Evolutionary conservation across 2,888 invertebrate species (phyloP).

Genomic region (Eubasilissa splendida): DNA sequence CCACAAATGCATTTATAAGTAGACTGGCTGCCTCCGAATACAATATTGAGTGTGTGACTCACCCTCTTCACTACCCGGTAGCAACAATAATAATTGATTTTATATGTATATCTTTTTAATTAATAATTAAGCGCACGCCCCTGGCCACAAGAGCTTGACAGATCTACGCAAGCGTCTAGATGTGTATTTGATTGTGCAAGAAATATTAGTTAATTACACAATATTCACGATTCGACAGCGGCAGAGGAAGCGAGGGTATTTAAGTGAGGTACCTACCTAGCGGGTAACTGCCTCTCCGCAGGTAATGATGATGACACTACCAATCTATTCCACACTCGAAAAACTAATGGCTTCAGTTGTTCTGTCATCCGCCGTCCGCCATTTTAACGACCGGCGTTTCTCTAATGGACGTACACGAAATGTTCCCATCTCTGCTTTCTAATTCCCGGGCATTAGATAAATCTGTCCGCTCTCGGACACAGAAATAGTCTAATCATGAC

Average conservation of each 20-base stretch:
- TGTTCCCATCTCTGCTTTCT: constrained; percentile 37
- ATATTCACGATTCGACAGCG: background rate
- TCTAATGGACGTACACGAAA: constrained; percentile 6
- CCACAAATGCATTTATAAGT: too few relatives aligned
- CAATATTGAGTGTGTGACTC: too few relatives aligned
- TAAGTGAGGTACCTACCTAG: constrained; percentile 12
- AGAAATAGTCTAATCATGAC: constrained; percentile 41
- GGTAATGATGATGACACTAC: constrained; percentile 6
- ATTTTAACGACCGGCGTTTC: background rate
- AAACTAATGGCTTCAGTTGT: background rate
- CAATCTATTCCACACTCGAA: constrained; percentile 1
- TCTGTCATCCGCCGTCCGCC: background rate
- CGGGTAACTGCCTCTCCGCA: too few relatives aligned
- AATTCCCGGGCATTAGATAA: constrained; percentile 35
- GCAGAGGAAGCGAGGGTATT: background rate
- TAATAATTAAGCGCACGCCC: too few relatives aligned
- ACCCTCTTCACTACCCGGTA: too few relatives aligned
- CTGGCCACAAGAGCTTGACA: too few relatives aligned
- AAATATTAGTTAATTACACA: too few relatives aligned
- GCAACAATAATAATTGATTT: too few relatives aligned
- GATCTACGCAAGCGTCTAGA: too few relatives aligned
- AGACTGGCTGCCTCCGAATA: too few relatives aligned
- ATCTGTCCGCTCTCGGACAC: constrained; percentile 29
- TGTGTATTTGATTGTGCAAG: too few relatives aligned
- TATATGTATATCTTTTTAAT: too few relatives aligned